Percentiles rank a stretch among this genome's conserved stretches.
Conservation (phyloP, 1,140 invertebrate species). For the Nymphalis io region DNA sequence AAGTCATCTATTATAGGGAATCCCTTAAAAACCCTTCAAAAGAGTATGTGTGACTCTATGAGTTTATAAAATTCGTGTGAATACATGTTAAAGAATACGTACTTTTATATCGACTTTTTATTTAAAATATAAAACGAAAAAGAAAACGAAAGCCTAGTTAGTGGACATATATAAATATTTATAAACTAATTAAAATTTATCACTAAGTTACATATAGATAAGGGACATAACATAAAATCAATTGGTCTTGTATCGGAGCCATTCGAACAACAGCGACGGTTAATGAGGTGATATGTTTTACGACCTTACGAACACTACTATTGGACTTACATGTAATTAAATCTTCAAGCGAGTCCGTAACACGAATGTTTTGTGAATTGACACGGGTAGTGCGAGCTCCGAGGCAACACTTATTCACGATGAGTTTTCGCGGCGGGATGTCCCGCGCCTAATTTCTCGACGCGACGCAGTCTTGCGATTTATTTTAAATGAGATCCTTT, state of each 20-base stretch:
- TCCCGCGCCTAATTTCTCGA: constrained; percentile 74
- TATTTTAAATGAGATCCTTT: constrained; percentile 75
- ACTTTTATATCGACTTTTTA: too few relatives aligned
- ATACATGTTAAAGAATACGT: too few relatives aligned
- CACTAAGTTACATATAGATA: constrained; percentile 1
- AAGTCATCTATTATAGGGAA: background rate
- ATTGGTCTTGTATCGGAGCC: background rate
- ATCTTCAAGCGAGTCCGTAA: constrained; percentile 76
- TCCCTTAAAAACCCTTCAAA: background rate
- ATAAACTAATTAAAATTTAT: background rate
- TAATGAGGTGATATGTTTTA: constrained; percentile 70
- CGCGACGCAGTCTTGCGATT: constrained; percentile 75
- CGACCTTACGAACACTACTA: constrained; percentile 38
- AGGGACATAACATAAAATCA: background rate
- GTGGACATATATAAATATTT: background rate
- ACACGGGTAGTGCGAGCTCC: constrained; percentile 15
- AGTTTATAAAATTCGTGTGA: background rate
- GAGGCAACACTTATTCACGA: constrained; percentile 72
- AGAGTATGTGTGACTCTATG: background rate
- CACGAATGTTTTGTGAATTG: constrained; percentile 64
- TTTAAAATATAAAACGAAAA: too few relatives aligned
- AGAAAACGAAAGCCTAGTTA: too few relatives aligned
- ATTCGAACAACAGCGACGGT: constrained; percentile 46
- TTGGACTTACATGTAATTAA: constrained; percentile 71
- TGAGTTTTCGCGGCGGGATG: constrained; percentile 74